Evolutionary conservation across 1,140 invertebrate genomes (phyloP), one percentile per base, ranked within the genome.

Genomic region (Ylistrum balloti): DNA sequence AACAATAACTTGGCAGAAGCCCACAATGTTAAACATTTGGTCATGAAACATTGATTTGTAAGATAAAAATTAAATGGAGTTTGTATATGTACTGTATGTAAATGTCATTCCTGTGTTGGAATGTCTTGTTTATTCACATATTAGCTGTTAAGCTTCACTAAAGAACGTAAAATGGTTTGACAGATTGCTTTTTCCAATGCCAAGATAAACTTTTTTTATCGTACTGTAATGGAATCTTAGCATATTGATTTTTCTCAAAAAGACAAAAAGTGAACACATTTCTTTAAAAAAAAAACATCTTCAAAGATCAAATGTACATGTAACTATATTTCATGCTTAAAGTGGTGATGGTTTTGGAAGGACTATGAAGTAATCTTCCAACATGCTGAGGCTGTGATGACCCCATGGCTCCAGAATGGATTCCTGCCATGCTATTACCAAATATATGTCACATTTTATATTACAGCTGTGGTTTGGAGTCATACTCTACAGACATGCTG

Each of bases 81-180:
- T 74, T 74, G 56, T 74, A 74, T 56, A 56, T 56, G 20, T 74
- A 17, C 9, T 45, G 22, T 17, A 28, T 74, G 9, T 74, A 74
- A 17, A 74, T 74, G n/a, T 22, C n/a, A 74, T 74, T 28, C 56
- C 28, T 11, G 22, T 74, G 22, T 28, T 28, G n/a, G 7, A 74
- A 74, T 74, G 22, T 74, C 56, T 74, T 74, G 56, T 74, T 74
- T 74, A 74, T 74, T 74, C 56, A 1, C 56, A 74, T 74, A 74
- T 74, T 74, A 74, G 56, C 56, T 74, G 56, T n/a, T 74, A 74
- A 74, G 22, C 56, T 28, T 74, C 2, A 0, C 56, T 74, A 74
- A 74, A 45, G 41, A 45, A 74, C 56, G 7, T 74, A 74, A n/a
- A 74, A 22, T 74, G 22, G 56, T 28, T 74, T 74, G 56, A 74